Percentiles rank a stretch among this genome's conserved stretches.
Conservation (phyloP, 2,113 vertebrate genomes). For the Noturus placidus region DNA sequence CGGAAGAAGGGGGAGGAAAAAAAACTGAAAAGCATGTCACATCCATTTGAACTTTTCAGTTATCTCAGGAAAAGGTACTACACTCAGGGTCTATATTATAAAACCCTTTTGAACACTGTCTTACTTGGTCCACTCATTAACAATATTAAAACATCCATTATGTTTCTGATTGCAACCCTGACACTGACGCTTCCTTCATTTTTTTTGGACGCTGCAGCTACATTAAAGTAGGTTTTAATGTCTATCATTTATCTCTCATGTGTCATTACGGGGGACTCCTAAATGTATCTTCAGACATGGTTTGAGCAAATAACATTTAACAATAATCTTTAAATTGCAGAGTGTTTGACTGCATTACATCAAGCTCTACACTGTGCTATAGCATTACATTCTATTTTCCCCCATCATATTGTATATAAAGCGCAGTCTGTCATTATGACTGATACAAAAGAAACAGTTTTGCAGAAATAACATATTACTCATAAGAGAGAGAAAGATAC, state of each 20-base stretch:
- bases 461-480: conserved; percentile 66
- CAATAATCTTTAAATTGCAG: conserved; percentile 67
- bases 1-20: conserved; percentile 25
- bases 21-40: conserved; percentile 61
- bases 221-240: conserved; percentile 41
- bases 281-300: conserved; percentile 46
- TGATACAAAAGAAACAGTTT: conserved; percentile 58
- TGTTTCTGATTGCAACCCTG: conserved; percentile 2
- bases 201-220: conserved; percentile 21
- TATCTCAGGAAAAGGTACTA: conserved; percentile 32
- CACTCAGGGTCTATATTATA: conserved; percentile 27
- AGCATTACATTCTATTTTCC: conserved; percentile 50
- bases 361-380: conserved; percentile 32
- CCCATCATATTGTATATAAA: conserved; percentile 55
- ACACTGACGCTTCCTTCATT: conserved; percentile 2
- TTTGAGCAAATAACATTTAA: conserved; percentile 63
- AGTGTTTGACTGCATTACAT: conserved; percentile 45
- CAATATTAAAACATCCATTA: conserved; percentile 20
- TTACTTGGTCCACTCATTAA: not conserved
- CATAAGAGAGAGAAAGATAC: conserved; percentile 56
- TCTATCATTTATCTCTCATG: conserved; percentile 35
- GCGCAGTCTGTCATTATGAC: conserved; percentile 62
- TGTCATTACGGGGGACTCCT: conserved; percentile 33
- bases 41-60: conserved; percentile 57
- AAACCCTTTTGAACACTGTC: not conserved